Evolutionary conservation across 2,113 vertebrate species (phyloP).

Genomic region (Aegotheles bennettii): DNA sequence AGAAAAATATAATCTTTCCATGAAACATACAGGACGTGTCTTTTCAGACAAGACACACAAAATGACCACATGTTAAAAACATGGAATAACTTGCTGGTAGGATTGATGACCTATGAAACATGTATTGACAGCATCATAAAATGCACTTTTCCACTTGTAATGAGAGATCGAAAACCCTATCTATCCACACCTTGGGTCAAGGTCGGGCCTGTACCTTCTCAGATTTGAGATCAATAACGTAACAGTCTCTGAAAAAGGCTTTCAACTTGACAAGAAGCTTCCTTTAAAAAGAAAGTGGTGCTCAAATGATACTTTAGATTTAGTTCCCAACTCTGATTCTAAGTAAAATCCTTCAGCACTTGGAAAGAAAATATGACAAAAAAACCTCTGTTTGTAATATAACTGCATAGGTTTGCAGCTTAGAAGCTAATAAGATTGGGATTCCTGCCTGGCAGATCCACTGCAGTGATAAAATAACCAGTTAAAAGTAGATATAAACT

Average conservation of each 20-base stretch:
- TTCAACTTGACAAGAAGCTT: slow-evolving; percentile 1
- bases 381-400: not conserved
- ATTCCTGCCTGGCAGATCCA: not conserved
- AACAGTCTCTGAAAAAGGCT: not conserved
- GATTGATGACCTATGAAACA: not conserved
- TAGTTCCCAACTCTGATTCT: not conserved
- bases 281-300: not conserved
- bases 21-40: not conserved
- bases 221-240: not conserved
- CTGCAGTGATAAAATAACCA: slow-evolving; percentile 1
- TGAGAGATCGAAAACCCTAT: not conserved
- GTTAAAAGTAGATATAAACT: not conserved
- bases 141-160: not conserved
- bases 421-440: not conserved
- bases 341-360: not conserved
- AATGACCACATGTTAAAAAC: not conserved
- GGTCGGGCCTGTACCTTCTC: not conserved
- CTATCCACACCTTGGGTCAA: not conserved
- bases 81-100: not conserved
- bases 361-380: not conserved
- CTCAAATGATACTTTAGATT: not conserved
- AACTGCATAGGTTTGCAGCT: not conserved
- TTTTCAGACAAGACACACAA: not conserved
- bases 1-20: not conserved
- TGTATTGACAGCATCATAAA: not conserved